phyloP scores from a whole-genome alignment of 2,113 vertebrate species.

The Oreochromis niloticus region DNA sequence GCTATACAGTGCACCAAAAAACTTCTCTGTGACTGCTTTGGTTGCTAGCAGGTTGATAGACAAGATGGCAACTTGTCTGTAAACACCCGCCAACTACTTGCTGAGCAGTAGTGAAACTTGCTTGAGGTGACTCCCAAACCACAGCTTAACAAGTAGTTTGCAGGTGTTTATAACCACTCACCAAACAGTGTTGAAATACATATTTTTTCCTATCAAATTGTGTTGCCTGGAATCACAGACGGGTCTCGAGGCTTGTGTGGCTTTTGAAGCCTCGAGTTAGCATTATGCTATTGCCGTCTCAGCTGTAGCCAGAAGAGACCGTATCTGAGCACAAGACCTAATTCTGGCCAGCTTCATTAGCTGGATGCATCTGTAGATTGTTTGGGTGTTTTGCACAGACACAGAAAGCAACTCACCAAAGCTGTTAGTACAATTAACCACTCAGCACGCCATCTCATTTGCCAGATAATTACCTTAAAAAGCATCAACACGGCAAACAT shows the following conservation, averaged over 20 bases:
- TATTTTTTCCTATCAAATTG: background rate
- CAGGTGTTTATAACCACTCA: background rate
- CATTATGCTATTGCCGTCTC: background rate
- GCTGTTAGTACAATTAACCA: background rate
- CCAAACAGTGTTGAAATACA: background rate
- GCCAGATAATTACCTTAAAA: background rate
- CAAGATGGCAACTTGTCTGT: background rate
- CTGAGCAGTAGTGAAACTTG: background rate
- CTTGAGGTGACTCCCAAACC: background rate
- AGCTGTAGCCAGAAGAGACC: background rate
- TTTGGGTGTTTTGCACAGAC: background rate
- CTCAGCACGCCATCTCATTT: background rate
- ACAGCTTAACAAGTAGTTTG: background rate
- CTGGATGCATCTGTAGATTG: background rate
- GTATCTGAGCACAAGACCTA: background rate
- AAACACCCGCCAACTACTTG: background rate
- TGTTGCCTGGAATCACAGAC: background rate
- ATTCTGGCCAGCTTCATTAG: background rate
- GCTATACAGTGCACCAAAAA: background rate
- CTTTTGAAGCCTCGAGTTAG: background rate
- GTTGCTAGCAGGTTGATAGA: background rate
- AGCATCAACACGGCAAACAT: background rate
- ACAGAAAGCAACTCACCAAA: background rate
- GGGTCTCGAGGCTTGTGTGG: background rate
- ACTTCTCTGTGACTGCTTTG: background rate